Evolutionary conservation across 2,888 invertebrate genomes (phyloP).

Genomic region (Rosalia funebris): DNA sequence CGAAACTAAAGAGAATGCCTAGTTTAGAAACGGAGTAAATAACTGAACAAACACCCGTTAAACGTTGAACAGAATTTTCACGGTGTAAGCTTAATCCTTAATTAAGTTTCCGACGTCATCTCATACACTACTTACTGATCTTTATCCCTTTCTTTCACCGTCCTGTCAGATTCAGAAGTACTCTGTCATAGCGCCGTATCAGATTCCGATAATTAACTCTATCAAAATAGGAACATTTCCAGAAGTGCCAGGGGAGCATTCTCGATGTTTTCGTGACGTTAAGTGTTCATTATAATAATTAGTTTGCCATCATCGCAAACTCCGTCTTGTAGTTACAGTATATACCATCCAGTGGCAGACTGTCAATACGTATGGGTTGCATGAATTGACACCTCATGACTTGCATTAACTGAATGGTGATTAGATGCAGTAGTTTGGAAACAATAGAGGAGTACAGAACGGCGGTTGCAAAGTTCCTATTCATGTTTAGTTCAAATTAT

Average conservation of each 20-base stretch:
- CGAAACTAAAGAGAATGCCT: too few relatives aligned
- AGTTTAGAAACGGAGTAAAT: too few relatives aligned
- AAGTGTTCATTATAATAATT: constrained; percentile 8
- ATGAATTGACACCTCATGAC: not conserved
- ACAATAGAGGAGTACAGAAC: too few relatives aligned
- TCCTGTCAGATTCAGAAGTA: constrained; percentile 14
- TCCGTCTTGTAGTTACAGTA: not conserved
- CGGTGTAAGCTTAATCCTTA: too few relatives aligned
- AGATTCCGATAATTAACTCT: constrained; percentile 21
- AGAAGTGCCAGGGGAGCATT: not conserved
- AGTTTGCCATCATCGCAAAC: not conserved
- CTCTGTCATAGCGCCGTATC: constrained; percentile 20
- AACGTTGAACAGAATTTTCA: too few relatives aligned
- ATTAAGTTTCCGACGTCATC: not conserved
- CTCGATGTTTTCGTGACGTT: not conserved
- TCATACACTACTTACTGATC: not conserved
- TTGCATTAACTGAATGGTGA: not conserved
- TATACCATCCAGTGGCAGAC: not conserved
- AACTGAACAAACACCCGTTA: too few relatives aligned
- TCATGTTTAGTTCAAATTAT: too few relatives aligned
- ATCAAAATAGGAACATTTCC: constrained; percentile 16
- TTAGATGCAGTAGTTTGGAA: not conserved
- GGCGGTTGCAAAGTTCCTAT: too few relatives aligned
- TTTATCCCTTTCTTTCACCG: not conserved
- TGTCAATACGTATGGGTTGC: not conserved